These are phyloP conservation scores for Hylia prasina DNA, from an alignment of 2,113 vertebrate genomes.

Conservation along the genomic window DNA sequence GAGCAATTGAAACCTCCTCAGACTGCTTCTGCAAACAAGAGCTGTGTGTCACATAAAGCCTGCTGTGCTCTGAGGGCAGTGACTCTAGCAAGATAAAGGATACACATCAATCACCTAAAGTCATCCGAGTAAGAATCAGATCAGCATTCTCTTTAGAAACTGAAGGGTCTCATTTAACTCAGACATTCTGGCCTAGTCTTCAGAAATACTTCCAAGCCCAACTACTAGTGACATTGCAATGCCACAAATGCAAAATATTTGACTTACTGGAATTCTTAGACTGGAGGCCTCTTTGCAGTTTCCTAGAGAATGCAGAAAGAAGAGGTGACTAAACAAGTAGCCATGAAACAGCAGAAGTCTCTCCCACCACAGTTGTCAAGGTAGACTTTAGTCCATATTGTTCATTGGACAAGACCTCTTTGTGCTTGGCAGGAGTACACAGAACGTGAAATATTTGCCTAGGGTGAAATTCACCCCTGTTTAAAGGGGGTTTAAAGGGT, in stretches of 20 bases:
- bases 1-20: background rate
- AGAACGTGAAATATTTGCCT: background rate
- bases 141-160: background rate
- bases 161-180: background rate
- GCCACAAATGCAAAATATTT: background rate
- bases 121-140: background rate
- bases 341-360: background rate
- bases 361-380: background rate
- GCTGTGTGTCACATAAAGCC: background rate
- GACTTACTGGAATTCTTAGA: background rate
- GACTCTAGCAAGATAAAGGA: background rate
- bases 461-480: conserved; percentile 5
- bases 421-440: background rate
- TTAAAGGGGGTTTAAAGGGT: conserved; percentile 14
- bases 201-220: background rate
- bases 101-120: background rate
- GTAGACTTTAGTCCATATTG: background rate
- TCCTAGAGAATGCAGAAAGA: background rate
- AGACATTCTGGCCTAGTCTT: background rate
- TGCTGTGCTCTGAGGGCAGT: background rate
- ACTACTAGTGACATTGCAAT: background rate
- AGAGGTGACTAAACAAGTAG: background rate
- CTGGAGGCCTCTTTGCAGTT: background rate
- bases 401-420: background rate
- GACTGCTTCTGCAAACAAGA: background rate